Percentiles rank a stretch among this genome's conserved stretches.
phyloP scores from a whole-genome alignment of 2,888 invertebrate species.

The Osmoderma eremita region DNA sequence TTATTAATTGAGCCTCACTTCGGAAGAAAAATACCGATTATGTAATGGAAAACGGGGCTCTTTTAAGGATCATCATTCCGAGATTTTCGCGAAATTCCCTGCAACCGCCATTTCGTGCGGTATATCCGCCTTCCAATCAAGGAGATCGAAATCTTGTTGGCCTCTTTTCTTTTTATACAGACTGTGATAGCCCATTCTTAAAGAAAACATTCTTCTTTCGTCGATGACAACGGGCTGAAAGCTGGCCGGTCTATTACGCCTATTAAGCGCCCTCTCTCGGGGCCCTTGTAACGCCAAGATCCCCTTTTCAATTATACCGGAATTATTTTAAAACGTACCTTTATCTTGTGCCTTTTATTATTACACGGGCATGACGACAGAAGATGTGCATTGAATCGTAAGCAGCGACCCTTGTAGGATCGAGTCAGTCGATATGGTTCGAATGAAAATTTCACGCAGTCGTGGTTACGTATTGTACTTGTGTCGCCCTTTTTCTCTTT shows the following conservation, averaged over 20 bases:
- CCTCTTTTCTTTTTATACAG: background rate
- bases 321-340: constrained; percentile 29
- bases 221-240: background rate
- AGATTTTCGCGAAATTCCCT: constrained; percentile 16
- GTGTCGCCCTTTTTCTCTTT: background rate
- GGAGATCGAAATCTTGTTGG: constrained; percentile 13
- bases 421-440: constrained; percentile 16
- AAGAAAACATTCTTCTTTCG: constrained; percentile 9
- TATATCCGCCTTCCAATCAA: constrained; percentile 22
- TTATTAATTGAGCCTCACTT: constrained; percentile 21
- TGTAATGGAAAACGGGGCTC: background rate
- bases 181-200: background rate
- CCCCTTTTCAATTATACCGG: constrained; percentile 13
- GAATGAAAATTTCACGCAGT: constrained; percentile 18
- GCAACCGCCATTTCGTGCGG: constrained; percentile 14
- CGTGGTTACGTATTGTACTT: constrained; percentile 18
- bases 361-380: background rate
- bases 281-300: background rate
- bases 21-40: constrained; percentile 16
- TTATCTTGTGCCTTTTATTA: constrained; percentile 17
- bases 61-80: constrained; percentile 28
- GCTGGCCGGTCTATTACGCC: constrained; percentile 2
- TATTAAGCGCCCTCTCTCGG: background rate
- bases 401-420: background rate
- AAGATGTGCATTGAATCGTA: constrained; percentile 17